Base-by-base conservation (phyloP, 2,888 invertebrate species). In the Thysanoteuthis rhombus region DNA sequence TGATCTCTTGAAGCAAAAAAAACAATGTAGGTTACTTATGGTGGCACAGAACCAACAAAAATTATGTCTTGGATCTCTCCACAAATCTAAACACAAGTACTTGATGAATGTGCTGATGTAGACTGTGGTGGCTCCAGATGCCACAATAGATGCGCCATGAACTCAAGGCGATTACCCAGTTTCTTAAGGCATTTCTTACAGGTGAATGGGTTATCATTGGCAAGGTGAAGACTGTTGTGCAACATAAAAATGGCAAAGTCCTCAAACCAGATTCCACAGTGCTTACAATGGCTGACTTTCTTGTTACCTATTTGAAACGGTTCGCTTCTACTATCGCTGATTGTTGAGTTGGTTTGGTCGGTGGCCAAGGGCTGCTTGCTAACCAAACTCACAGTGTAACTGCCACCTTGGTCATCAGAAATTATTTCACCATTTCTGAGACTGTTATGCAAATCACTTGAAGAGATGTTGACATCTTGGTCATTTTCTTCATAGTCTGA, bases 61-160 rank as follows among this genome's bases (percentile, higher is more conserved):
- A 40, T 39, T 16, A 39, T 40, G 40, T 91, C 39, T 28, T 39
- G 39, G 40, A 39, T 39, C 42, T n/a, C 91, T 91, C 40, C 42
- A 91, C 39, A 91, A 32, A 91, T 40, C 40, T 91, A 91, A 91
- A 91, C 36, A 75, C n/a, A 75, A 75, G 75, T 40, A 91, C 36
- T 42, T 91, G 36, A 42, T 39, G 28, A 42, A 91, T 91, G 40
- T 32, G 91, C 91, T 91, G 40, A 91, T 91, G 91, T 42, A 42
- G 91, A 91, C 91, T 40, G 40, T 40, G 91, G 91, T 19, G 96
- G 96, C 92, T 96, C 95, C 42, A 96, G 94, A 94, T 96, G 96
- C 96, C 96, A 96, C 19, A 96, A 94, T 92, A 96, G 94, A 94
- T 96, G 96, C 2, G 96, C 96, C 93, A 95, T 96, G 91, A 96